Evolutionary conservation across 2,797 vertebrate species (phyloP).

Genomic region (Catostomus latipinnis): DNA sequence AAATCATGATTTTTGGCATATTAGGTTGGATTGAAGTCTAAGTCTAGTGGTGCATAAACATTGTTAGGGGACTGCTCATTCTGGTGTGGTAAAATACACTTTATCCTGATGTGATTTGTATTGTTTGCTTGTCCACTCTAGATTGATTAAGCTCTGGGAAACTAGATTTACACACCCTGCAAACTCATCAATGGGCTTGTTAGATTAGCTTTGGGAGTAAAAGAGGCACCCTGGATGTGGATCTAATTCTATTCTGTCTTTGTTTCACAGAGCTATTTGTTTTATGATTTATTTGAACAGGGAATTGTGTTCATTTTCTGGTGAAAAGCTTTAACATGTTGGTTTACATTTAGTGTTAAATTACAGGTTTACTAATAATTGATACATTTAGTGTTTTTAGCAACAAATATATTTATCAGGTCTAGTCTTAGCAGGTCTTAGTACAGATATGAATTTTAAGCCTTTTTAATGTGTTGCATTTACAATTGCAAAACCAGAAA

Average conservation of each 20-base stretch:
- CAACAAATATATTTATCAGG: neutral
- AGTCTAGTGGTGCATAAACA: slow-evolving; percentile 20
- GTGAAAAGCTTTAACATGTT: slow-evolving; percentile 26
- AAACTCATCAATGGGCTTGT: slow-evolving; percentile 52
- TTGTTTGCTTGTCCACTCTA: slow-evolving; percentile 29
- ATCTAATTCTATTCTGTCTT: slow-evolving; percentile 43
- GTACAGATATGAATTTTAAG: neutral
- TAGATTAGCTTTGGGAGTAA: slow-evolving; percentile 53
- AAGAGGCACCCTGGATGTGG: slow-evolving; percentile 31
- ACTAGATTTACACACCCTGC: slow-evolving; percentile 54
- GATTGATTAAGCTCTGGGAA: slow-evolving; percentile 35
- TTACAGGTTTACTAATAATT: neutral
- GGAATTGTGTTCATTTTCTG: slow-evolving; percentile 25
- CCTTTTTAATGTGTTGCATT: neutral
- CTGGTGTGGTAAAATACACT: slow-evolving; percentile 24
- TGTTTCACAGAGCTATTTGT: slow-evolving; percentile 31
- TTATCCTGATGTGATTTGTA: slow-evolving; percentile 18
- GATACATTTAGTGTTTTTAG: neutral
- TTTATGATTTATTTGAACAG: slow-evolving; percentile 37
- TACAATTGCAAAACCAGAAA: neutral
- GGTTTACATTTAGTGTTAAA: neutral
- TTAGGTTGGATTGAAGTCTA: slow-evolving; percentile 29
- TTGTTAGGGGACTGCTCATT: neutral
- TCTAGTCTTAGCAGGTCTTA: neutral
- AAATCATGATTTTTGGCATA: slow-evolving; percentile 30